Base-by-base conservation (phyloP, 1,140 invertebrate species). In the Cylas formicarius region DNA sequence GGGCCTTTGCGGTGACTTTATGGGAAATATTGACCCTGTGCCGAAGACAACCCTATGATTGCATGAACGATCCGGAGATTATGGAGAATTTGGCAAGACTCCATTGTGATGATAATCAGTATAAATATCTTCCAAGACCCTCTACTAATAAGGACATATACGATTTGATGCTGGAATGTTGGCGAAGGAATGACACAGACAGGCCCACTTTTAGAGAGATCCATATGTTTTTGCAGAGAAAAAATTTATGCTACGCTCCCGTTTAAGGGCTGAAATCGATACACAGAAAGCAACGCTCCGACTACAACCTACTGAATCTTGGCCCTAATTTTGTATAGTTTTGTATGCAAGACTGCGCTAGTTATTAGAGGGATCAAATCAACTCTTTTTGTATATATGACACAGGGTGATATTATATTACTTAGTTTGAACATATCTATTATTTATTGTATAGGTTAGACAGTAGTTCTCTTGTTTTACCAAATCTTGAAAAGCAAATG, bases 121-220 rank as follows among this genome's bases (percentile, higher is more conserved):
- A 80, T 65, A 73, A 76, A 50, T 75, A 73, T 53, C 71, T 90
- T 44, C 73, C 77, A 9, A 75, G 79, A 21, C 77, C 84, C 6
- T 69, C 75, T 3, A 73, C 41, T 40, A 51, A 54, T 13, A 78
- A 82, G 60, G 83, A 86, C 62, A 80, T 87, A 48, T 86, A 85
- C 63, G 83, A 87, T 60, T 67, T 90, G 27, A 87, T 90, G 82
- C 64, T 76, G 10, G 83, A 87, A 56, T 90, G 86, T 65, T 90
- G 86, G 86, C 74, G 79, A 53, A 66, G 79, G 23, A 74, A 79
- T 43, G 81, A 82, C 45, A 65, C 65, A 24, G 78, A 82, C 27
- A 65, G 86, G 44, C 86, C 86, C 2, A 79, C 78, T 18, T 90
- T 90, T 66, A 72, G 78, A 44, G 84, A 88, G 65, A 87, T 90